Evolutionary conservation across 2,888 invertebrate genomes (phyloP).

Genomic region (Ochropacha duplaris): DNA sequence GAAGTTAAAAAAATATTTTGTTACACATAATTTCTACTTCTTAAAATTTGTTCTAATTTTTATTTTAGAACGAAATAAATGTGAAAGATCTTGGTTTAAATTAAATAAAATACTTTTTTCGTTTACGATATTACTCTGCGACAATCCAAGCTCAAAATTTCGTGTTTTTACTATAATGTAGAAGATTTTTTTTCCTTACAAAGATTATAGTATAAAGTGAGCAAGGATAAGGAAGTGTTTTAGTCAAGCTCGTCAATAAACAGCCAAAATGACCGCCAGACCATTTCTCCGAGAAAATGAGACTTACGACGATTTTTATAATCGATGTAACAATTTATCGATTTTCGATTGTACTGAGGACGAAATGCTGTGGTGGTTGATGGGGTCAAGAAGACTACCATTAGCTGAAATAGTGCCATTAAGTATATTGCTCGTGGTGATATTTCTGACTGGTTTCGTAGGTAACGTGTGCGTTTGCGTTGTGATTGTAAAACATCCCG

Average conservation of each 20-base stretch:
- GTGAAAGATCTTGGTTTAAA: background rate
- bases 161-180: no score
- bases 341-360: conserved; percentile 83
- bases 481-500: conserved; percentile 90
- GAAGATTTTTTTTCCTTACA: no score
- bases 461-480: conserved; percentile 94
- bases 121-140: background rate
- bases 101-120: background rate
- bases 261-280: conserved; percentile 45
- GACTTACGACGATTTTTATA: conserved; percentile 66
- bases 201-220: background rate
- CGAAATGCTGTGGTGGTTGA: conserved; percentile 81
- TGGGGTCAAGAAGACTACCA: conserved; percentile 86
- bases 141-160: no score
- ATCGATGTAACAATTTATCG: conserved; percentile 73
- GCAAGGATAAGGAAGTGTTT: background rate
- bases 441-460: conserved; percentile 92
- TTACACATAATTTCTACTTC: no score
- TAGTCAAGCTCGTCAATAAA: background rate
- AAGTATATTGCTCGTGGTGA: conserved; percentile 88
- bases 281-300: conserved; percentile 62
- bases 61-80: no score
- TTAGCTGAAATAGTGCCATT: conserved; percentile 82
- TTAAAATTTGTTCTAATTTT: no score
- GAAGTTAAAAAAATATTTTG: no score